Evolutionary conservation across 2,797 vertebrate species (phyloP).

Genomic region (Scarus forsteni): DNA sequence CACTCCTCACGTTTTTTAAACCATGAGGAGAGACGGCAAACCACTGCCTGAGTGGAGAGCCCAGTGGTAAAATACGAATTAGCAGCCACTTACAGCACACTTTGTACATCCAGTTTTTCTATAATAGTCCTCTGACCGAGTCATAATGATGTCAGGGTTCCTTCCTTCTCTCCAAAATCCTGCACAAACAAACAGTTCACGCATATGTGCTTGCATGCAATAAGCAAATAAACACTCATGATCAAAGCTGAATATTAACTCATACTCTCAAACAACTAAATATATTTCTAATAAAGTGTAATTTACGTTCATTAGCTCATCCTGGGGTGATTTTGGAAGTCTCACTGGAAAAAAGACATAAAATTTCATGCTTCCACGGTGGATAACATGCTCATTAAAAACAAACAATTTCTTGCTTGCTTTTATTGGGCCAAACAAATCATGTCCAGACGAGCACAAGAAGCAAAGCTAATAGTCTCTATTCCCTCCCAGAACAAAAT

Average conservation of each 20-base stretch:
- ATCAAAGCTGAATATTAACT: constrained; percentile 56
- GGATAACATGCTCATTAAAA: constrained; percentile 72
- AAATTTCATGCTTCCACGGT: constrained; percentile 75
- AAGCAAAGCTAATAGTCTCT: constrained; percentile 50
- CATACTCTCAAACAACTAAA: constrained; percentile 43
- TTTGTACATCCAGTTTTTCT: constrained; percentile 29
- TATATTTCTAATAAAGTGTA: constrained; percentile 52
- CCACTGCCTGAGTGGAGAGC: constrained; percentile 30
- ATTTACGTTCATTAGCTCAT: constrained; percentile 64
- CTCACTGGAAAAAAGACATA: constrained; percentile 70
- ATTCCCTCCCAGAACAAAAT: constrained; percentile 21
- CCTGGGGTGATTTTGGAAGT: constrained; percentile 61
- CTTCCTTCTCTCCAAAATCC: constrained; percentile 25
- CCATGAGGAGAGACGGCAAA: constrained; percentile 48
- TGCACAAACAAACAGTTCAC: constrained; percentile 24
- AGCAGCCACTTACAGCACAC: constrained; percentile 38
- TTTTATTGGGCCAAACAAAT: constrained; percentile 77
- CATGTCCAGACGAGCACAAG: constrained; percentile 66
- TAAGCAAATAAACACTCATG: constrained; percentile 30
- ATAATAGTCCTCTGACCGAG: constrained; percentile 38
- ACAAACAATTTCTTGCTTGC: constrained; percentile 65
- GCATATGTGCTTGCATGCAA: constrained; percentile 41
- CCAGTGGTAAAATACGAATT: constrained; percentile 51
- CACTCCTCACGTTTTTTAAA: constrained; percentile 66
- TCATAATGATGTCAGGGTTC: constrained; percentile 41